Evolutionary conservation across 2,888 invertebrate genomes (phyloP).

Genomic region (Strigamia crassipes): DNA sequence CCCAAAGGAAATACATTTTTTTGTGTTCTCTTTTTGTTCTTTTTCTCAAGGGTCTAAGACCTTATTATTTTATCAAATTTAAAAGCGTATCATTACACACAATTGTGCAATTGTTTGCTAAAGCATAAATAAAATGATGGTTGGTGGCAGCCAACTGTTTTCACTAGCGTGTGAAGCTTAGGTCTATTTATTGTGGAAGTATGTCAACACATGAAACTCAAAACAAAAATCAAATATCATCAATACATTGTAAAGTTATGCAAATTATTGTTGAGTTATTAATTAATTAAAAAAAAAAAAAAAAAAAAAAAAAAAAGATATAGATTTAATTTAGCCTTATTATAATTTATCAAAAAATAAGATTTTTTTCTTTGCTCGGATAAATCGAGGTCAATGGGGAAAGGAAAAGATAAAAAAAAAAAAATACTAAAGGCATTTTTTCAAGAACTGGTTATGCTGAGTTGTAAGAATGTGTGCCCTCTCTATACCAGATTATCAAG

Average conservation of each 20-base stretch:
- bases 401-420: slow-evolving; percentile 4
- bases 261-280: too few relatives aligned
- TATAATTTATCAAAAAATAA: background rate
- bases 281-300: too few relatives aligned
- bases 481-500: background rate
- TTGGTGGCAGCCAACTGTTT: background rate
- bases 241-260: too few relatives aligned
- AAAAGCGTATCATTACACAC: slow-evolving; percentile 23
- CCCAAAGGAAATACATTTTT: background rate
- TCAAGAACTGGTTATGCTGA: slow-evolving; percentile 5
- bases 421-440: slow-evolving; percentile 6
- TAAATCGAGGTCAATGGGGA: slow-evolving; percentile 33
- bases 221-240: too few relatives aligned
- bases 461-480: slow-evolving; percentile 19
- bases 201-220: background rate
- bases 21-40: background rate
- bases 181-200: background rate
- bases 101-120: slow-evolving; percentile 30
- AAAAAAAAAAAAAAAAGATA: too few relatives aligned
- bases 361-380: slow-evolving; percentile 3
- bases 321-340: background rate
- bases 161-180: background rate
- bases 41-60: background rate
- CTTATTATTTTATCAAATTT: background rate
- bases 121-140: background rate